A percentile compares a stretch with the other conserved stretches of the same genome.
Conservation (phyloP, 2,888 invertebrate species). For the Eupeodes latifasciatus region DNA sequence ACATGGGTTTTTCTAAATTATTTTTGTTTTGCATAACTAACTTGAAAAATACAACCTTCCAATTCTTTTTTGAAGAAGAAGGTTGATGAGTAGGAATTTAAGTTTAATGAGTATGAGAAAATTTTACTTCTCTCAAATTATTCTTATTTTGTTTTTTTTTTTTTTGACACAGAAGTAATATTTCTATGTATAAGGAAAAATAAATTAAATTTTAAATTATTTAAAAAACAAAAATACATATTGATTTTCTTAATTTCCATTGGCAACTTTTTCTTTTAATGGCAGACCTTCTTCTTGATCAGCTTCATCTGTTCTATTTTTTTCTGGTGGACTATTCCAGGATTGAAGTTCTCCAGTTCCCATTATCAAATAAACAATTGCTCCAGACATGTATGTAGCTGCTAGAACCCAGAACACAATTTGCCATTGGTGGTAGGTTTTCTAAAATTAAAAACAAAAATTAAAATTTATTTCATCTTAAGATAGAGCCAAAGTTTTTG, state of each 20-base stretch:
- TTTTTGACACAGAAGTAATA: conserved; percentile 28
- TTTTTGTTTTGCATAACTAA: neutral
- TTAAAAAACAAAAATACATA: conserved; percentile 16
- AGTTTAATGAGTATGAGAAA: conserved; percentile 11
- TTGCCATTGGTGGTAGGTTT: conserved; percentile 91
- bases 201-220: conserved; percentile 61
- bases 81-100: conserved; percentile 3
- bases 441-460: conserved; percentile 83
- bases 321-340: conserved; percentile 85
- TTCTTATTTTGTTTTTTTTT: neutral
- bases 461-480: neutral
- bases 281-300: conserved; percentile 83
- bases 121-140: neutral
- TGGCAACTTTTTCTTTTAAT: conserved; percentile 81
- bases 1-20: conserved; percentile 8
- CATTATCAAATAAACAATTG: conserved; percentile 86
- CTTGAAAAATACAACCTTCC: neutral
- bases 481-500: neutral
- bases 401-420: conserved; percentile 93
- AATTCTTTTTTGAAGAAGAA: neutral
- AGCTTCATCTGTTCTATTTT: conserved; percentile 78
- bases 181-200: conserved; percentile 43
- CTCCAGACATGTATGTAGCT: conserved; percentile 88
- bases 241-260: conserved; percentile 73
- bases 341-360: conserved; percentile 87